Evolutionary conservation across 2,888 invertebrate species (phyloP).

Genomic region (Melikaiella ostensackeni): DNA sequence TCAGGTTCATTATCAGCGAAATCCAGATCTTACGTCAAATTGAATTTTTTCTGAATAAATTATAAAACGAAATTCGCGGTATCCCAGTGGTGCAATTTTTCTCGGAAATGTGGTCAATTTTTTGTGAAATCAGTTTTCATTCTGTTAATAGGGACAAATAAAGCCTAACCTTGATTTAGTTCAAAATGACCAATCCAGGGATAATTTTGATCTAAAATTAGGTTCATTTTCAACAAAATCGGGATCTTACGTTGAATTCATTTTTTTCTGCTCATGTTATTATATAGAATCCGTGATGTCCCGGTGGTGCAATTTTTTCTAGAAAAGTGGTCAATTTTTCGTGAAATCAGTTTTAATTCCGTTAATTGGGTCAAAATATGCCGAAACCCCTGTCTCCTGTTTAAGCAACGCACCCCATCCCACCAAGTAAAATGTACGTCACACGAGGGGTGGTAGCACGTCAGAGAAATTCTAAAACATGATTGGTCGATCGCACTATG

Average conservation of each 20-base stretch:
- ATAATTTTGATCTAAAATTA: no score
- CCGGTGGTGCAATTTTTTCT: background rate
- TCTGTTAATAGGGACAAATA: conserved; percentile 73
- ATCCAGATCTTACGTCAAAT: no score
- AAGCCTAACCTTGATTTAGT: no score
- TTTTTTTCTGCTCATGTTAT: no score
- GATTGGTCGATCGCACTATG: conserved; percentile 70
- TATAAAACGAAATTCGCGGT: no score
- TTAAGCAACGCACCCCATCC: conserved; percentile 55
- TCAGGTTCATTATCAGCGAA: no score
- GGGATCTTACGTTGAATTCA: no score
- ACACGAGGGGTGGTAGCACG: conserved; percentile 72
- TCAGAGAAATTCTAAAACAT: conserved; percentile 65
- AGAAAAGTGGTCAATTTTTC: conserved; percentile 33
- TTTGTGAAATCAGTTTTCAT: conserved; percentile 34
- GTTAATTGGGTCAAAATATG: conserved; percentile 74
- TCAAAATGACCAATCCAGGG: no score
- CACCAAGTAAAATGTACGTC: conserved; percentile 69
- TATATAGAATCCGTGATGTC: no score
- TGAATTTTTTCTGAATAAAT: no score
- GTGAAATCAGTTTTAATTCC: conserved; percentile 24
- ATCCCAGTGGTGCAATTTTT: no score
- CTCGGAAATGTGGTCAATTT: conserved; percentile 13
- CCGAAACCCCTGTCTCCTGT: conserved; percentile 58
- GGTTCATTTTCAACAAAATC: no score